Evolutionary conservation across 2,888 invertebrate species (phyloP), one percentile per base, ranked within the genome.

Genomic region (Limenitis camilla): DNA sequence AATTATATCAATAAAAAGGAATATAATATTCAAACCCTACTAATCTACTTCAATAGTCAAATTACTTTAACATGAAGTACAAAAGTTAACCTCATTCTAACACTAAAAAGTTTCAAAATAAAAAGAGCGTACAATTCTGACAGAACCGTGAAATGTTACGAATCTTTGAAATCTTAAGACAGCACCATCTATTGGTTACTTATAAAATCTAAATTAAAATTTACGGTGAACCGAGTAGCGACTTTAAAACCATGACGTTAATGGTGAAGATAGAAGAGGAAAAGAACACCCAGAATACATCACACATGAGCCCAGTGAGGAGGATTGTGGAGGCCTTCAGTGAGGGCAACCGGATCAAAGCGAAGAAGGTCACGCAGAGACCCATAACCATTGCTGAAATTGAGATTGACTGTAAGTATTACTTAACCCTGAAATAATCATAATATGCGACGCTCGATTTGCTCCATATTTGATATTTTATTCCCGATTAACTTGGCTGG

Each of bases 211-310:
- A n/a, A n/a, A n/a, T n/a, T n/a, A n/a, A n/a, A n/a, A n/a, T n/a
- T n/a, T n/a, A n/a, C n/a, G n/a, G n/a, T n/a, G n/a, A 9, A 86
- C 91, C 92, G 80, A 8, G 88, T 88, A 44, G 88, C 88, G 1
- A 95, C 95, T 87, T 97, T 98, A 61, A n/a, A n/a, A 98, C 98
- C 98, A 98, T 98, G 63, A 98, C 98, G 76, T 98, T 98, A 70
- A 98, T 96, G 85, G 96, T 98, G 89, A 98, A 98, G 76, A 98
- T 96, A 79, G 98, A 98, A 0, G 97, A 97, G 3, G 98, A 98
- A 89, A 98, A 98, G 89, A 98, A 98, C 47, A 98, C 98, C 98
- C 98, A 98, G 88, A 98, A 98, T 38, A 98, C 98, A 82, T 98
- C 98, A 79, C 98, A 98, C 53, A 96, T 93, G 56, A 98, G 89